Base-by-base conservation (phyloP, 2,113 vertebrate species). In the Percina caprodes region DNA sequence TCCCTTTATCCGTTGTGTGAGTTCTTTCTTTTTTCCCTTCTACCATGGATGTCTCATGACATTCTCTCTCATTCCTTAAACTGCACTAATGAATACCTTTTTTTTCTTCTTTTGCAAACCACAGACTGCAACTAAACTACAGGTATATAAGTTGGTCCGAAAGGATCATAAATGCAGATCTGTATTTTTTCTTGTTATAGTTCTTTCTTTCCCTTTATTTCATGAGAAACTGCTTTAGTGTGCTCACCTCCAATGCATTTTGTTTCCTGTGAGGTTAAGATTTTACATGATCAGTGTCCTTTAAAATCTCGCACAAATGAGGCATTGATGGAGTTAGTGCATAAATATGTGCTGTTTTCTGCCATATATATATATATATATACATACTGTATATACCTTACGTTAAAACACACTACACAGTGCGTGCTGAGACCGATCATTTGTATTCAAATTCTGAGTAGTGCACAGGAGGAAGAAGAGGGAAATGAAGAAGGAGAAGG, bases 271-370 rank as follows among this genome's bases (percentile, higher is more conserved):
- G 10, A 30, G 60, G 51, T 24, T 16, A 63, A 76, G 62, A 0
- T 2, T 33, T 26, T 35, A 12, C 26, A 3, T 63, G 59, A 76
- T 79, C 35, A 21, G 23, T 82, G 70, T 24, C n/a, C 21, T 52
- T 63, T 45, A n/a, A 48, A 59, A 74, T 18, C 33, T 30, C 66
- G 23, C 33, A 61, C 39, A 14, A 74, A 59, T 2, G 48, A 82
- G 18, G 45, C 60, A 26, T 19, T 69, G 73, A 58, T 56, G 21
- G 58, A 48, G 39, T 33, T 12, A 55, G 10, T 8, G 18, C 35
- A 13, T 33, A 0, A 4, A 6, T 33, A 23, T 58, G 18, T 21
- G 19, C 16, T 45, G 18, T 49, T 67, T 60, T 48, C 19, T 13
- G 9, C 45, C n/a, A n/a, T n/a, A n/a, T n/a, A n/a, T n/a, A n/a